Evolutionary conservation across 2,888 invertebrate genomes (phyloP).

Genomic region (Lumbricus terrestris): DNA sequence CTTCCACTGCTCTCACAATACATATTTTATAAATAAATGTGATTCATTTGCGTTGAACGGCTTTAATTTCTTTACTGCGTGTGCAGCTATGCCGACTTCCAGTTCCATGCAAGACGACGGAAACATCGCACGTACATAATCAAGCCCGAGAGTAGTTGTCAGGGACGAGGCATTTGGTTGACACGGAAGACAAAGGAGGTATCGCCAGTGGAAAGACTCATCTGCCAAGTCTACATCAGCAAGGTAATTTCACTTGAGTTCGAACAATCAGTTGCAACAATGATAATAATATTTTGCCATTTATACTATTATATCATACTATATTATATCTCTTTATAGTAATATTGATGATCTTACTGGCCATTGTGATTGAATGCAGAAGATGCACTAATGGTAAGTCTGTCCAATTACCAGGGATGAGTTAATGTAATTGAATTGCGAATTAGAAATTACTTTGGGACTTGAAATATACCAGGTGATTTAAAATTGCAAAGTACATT

Average conservation of each 20-base stretch:
- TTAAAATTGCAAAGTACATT: too few species aligned
- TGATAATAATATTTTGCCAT: neutral
- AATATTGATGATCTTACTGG: too few species aligned
- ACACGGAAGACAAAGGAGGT: conserved; percentile 79
- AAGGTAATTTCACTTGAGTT: conserved; percentile 61
- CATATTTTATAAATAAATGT: too few species aligned
- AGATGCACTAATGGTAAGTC: neutral
- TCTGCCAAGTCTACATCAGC: conserved; percentile 77
- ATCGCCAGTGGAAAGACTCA: conserved; percentile 76
- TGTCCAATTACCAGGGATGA: too few species aligned
- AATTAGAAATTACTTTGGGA: too few species aligned
- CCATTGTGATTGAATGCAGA: neutral
- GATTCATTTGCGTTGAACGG: neutral
- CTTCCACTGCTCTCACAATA: too few species aligned
- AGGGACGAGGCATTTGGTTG: conserved; percentile 84
- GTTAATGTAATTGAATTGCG: too few species aligned
- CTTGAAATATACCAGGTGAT: too few species aligned
- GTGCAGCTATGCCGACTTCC: conserved; percentile 57
- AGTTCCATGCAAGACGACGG: conserved; percentile 70
- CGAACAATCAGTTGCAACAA: neutral
- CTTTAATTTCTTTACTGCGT: neutral
- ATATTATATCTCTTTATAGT: too few species aligned
- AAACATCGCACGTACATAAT: conserved; percentile 77
- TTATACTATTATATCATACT: neutral
- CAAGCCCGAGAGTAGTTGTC: conserved; percentile 87